phyloP scores from a whole-genome alignment of 2,888 invertebrate species.

The Lasioglossum lativentre region DNA sequence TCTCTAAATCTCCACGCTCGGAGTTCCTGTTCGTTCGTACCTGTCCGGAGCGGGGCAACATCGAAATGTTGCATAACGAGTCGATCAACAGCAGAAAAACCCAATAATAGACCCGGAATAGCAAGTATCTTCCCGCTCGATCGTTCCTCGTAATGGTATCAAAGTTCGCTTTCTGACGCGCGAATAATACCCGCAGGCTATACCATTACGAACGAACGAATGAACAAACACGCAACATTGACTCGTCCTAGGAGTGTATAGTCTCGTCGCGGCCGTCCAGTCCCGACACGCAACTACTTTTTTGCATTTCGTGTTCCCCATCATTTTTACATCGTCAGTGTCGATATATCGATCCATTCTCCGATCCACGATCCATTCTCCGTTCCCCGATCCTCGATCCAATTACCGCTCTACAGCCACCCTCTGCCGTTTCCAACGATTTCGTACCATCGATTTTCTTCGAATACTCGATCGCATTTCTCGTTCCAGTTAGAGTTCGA shows the following conservation, averaged over 20 bases:
- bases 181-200: constrained; percentile 53
- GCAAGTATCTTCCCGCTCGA: constrained; percentile 13
- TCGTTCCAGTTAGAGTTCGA: background rate
- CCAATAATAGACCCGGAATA: constrained; percentile 25
- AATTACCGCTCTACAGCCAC: background rate
- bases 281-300: background rate
- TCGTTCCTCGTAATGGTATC: constrained; percentile 46
- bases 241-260: background rate
- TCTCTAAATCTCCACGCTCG: background rate
- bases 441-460: background rate
- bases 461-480: background rate
- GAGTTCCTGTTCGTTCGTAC: background rate
- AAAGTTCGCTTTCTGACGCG: constrained; percentile 55
- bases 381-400: background rate
- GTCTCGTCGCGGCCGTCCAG: background rate
- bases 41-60: background rate
- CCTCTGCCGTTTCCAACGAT: background rate
- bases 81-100: constrained; percentile 3
- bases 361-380: too few species aligned
- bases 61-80: constrained; percentile 33
- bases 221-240: background rate
- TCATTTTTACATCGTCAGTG: background rate
- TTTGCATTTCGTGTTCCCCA: background rate
- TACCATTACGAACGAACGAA: background rate
- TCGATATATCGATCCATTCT: background rate